Percentiles rank a stretch among this genome's conserved stretches.
Evolutionary conservation across 2,113 vertebrate genomes (phyloP).

Genomic region (Loxodonta africana): DNA sequence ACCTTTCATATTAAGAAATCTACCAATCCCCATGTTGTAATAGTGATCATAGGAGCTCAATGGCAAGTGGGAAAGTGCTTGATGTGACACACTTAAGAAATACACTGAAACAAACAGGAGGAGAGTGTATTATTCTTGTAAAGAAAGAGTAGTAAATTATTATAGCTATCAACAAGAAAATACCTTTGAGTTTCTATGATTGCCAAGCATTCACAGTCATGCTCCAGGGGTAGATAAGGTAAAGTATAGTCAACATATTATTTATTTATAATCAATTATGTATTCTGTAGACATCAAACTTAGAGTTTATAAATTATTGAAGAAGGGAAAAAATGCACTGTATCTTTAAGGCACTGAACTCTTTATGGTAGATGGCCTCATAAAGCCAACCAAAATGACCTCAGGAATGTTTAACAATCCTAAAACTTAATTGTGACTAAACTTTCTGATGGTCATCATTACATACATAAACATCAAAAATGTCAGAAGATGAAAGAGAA

Average conservation of each 20-base stretch:
- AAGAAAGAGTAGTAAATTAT: neutral
- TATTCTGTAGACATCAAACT: neutral
- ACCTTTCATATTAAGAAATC: neutral
- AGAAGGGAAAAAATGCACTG: neutral
- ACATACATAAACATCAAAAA: neutral
- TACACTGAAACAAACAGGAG: neutral
- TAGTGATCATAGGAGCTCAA: neutral
- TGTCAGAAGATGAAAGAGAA: neutral
- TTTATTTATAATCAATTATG: slow-evolving; percentile 54
- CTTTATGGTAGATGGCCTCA: neutral
- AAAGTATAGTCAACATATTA: slow-evolving; percentile 14
- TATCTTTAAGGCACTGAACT: neutral
- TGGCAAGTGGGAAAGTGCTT: neutral
- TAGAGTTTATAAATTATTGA: slow-evolving; percentile 49
- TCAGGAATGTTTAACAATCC: neutral
- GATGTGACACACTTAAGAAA: neutral
- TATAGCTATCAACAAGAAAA: neutral
- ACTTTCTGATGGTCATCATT: neutral
- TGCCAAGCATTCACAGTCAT: neutral
- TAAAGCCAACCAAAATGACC: neutral
- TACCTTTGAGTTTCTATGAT: neutral
- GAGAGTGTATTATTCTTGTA: neutral
- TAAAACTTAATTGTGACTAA: neutral
- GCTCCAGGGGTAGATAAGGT: neutral
- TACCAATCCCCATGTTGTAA: neutral